Evolutionary conservation across 2,888 invertebrate species (phyloP), one percentile per base, ranked within the genome.

Genomic region (Clanis bilineata): DNA sequence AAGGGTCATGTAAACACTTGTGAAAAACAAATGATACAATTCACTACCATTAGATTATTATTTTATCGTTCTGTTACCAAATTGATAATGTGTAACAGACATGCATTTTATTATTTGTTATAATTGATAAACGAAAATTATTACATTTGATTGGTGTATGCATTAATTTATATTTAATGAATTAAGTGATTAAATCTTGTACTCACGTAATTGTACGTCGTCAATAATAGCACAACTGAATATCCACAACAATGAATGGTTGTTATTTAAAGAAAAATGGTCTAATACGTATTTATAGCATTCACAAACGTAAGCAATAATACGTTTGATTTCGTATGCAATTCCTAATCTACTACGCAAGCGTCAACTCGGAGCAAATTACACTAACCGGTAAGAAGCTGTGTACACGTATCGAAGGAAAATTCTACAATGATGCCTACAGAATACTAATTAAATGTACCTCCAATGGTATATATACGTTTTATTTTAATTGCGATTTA

Each of bases 321-420:
- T 15, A 51, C 28, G 47, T 51, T 51, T 51, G 51, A 51, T 32
- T 51, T 51, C 28, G 32, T 51, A 51, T 51, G 51, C 51, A 51
- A 51, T 51, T 51, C 51, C 51, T 21, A 51, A 51, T 51, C 51
- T 51, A 51, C 51, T 51, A 51, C 51, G 51, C 51, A 51, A 3
- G 51, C 32, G 32, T 51, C 51, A 51, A 28, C 18, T 51, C 51
- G 9, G 9, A 28, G 51, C 51, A 15, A 32, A 51, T 51, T 18
- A 32, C 51, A 51, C 51, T 32, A 28, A 10, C 51, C 18, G n/a
- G 51, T 18, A 32, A 51, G 32, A 51, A 51, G 51, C 51, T 32
- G 32, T 18, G 32, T 18, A 32, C 32, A 18, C 18, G 18, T 51
- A 18, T 28, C 18, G 4, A 51, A 51, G 32, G 51, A 51, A 51